Evolutionary conservation across 2,113 vertebrate genomes (phyloP), one percentile per base, ranked within the genome.

Genomic region (Lagopus muta): DNA sequence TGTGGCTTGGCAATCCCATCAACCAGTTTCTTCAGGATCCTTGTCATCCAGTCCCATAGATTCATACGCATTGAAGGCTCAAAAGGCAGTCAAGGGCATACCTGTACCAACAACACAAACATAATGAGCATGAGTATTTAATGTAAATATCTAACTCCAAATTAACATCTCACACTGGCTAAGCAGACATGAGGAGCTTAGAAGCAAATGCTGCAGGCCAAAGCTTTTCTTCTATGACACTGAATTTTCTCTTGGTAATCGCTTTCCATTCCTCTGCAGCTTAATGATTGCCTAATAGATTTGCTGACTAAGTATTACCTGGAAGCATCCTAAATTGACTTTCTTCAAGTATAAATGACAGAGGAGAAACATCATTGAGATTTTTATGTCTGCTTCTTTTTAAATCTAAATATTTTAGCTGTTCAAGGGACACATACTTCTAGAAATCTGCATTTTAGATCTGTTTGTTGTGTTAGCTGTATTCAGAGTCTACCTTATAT

Each of bases 91-190:
- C 24, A 85, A 72, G 40, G 72, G 13, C 52, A 79, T 16, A 48
- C 7, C 89, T 87, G 64, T 78, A 61, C 58, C 22, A 76, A 71
- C 79, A 88, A 77, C 45, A 69, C 36, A 58, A 77, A 91, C 11
- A 3, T 76, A 80, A 77, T 5, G 1, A 79, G 50, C 62, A 48
- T 3, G n/a, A 82, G 40, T 71, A 90, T 82, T 82, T 88, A 92
- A 77, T 0, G 2, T 85, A 88, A 88, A 82, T 70, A 86, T 80
- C 92, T 91, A 89, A 86, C 64, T 91, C 75, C 82, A 88, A 94
- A 90, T 95, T 95, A 95, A 90, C 88, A 88, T 94, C 75, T 88
- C 82, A 88, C 64, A 64, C 79, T 42, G 36, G n/a, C 71, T 77
- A 70, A 86, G 76, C 22, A 88, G 75, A 82, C 58, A 74, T 0